Evolutionary conservation across 2,888 invertebrate genomes (phyloP).

Genomic region (Ormyrus pomaceus): DNA sequence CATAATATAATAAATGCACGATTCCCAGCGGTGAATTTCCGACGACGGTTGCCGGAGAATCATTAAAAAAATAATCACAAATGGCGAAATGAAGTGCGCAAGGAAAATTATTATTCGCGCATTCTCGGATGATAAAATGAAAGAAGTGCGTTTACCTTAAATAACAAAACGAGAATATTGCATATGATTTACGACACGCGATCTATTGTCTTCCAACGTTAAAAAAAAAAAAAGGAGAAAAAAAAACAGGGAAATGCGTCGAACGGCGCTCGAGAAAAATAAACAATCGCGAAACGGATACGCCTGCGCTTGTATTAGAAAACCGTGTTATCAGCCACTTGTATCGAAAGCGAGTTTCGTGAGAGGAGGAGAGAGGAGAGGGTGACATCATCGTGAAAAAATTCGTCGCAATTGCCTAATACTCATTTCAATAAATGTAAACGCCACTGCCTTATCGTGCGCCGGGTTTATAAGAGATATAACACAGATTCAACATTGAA

Average conservation of each 20-base stretch:
- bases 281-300: neutral
- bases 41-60: neutral
- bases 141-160: neutral
- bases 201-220: too few species aligned
- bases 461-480: neutral
- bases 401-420: conserved; percentile 45
- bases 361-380: neutral
- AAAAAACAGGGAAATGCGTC: neutral
- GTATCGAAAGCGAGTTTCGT: conserved; percentile 20
- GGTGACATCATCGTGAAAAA: conserved; percentile 46
- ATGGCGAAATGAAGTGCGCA: neutral
- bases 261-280: neutral
- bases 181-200: too few species aligned
- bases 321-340: conserved; percentile 17
- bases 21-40: neutral
- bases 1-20: neutral
- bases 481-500: conserved; percentile 8
- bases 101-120: neutral
- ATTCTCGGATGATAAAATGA: neutral
- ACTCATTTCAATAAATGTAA: conserved; percentile 9
- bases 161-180: too few species aligned
- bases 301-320: neutral
- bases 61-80: neutral
- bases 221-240: too few species aligned
- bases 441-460: conserved; percentile 13